Conservation (phyloP, 2,888 invertebrate genomes). For the Nasonovia ribisnigri region DNA sequence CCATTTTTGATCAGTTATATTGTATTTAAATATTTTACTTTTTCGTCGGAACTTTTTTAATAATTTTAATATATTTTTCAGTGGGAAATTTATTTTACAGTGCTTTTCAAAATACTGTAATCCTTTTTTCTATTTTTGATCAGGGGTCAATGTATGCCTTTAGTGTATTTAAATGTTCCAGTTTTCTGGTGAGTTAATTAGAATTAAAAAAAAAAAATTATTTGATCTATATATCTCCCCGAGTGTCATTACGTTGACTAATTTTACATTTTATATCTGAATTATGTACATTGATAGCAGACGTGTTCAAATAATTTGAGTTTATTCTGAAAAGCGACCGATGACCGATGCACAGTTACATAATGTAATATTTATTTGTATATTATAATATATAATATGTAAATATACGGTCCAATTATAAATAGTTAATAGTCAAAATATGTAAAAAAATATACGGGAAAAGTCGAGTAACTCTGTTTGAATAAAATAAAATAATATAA, state of each 20-base stretch:
- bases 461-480: background rate
- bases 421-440: background rate
- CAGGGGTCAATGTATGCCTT: background rate
- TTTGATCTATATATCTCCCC: background rate
- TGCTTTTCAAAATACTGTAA: background rate
- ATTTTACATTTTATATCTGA: background rate
- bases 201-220: too few species aligned
- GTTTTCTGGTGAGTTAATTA: background rate
- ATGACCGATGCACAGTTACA: background rate
- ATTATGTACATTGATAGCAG: background rate
- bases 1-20: background rate
- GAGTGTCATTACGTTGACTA: background rate
- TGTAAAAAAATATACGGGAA: background rate
- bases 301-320: background rate
- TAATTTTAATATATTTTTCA: too few species aligned
- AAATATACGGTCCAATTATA: background rate
- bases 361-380: background rate
- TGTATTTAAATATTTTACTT: background rate
- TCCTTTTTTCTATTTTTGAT: background rate
- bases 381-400: background rate
- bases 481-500: background rate
- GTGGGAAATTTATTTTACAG: background rate
- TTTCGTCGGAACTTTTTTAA: background rate
- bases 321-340: background rate
- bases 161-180: background rate